Evolutionary conservation across 2,888 invertebrate species (phyloP).

Genomic region (Heliconius erato): DNA sequence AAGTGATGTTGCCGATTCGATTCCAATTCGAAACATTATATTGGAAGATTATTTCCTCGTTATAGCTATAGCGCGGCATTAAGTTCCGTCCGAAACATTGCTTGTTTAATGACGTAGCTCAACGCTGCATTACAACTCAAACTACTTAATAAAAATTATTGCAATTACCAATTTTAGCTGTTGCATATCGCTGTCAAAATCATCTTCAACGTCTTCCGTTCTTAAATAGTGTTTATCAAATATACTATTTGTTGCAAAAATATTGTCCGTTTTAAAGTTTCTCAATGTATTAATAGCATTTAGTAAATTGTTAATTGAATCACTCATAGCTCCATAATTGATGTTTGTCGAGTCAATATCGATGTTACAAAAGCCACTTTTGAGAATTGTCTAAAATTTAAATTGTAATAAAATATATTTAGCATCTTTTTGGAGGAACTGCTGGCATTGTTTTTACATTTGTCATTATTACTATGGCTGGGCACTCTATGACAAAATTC

Average conservation of each 20-base stretch:
- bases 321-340: neutral
- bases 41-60: neutral
- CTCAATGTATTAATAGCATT: neutral
- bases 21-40: neutral
- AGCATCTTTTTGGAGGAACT: too few relatives aligned
- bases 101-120: too few relatives aligned
- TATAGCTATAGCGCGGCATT: neutral
- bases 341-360: neutral
- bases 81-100: neutral
- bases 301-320: neutral
- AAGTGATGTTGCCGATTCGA: neutral
- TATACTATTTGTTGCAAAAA: neutral
- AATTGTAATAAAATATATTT: neutral
- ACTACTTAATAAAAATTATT: neutral
- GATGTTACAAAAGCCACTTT: neutral
- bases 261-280: neutral
- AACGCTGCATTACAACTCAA: neutral
- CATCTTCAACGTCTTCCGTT: neutral
- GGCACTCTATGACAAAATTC: too few relatives aligned
- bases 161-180: neutral
- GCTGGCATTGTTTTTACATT: too few relatives aligned
- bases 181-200: neutral
- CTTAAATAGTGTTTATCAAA: neutral
- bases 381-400: neutral
- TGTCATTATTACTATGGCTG: too few relatives aligned